These are phyloP conservation scores for Anthrax anthrax DNA, from an alignment of 2,888 invertebrate genomes.

Conservation along the genomic window DNA sequence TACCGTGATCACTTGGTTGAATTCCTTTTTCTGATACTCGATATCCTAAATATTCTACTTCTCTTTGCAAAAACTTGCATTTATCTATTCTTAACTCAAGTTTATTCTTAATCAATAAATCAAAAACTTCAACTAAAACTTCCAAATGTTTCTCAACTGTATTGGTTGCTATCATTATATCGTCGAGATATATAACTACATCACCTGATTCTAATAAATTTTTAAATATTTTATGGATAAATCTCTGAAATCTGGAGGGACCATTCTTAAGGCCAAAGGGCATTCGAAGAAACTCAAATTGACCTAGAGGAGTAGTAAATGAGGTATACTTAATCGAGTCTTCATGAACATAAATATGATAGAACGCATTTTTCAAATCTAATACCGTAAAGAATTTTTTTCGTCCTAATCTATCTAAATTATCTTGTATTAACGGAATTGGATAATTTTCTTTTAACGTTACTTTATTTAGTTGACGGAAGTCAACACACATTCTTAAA, in stretches of 20 bases:
- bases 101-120: conserved; percentile 12
- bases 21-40: conserved; percentile 12
- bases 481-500: conserved; percentile 11
- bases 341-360: conserved; percentile 11
- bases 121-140: conserved; percentile 12
- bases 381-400: conserved; percentile 13
- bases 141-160: conserved; percentile 13
- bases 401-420: conserved; percentile 9
- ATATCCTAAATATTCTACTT: conserved; percentile 16
- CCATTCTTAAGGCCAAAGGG: conserved; percentile 13
- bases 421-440: conserved; percentile 11
- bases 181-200: conserved; percentile 17
- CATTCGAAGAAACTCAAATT: conserved; percentile 12
- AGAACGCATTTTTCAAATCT: conserved; percentile 14
- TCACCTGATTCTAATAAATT: conserved; percentile 11
- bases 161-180: conserved; percentile 16
- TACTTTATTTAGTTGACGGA: conserved; percentile 10
- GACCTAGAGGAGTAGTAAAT: conserved; percentile 14
- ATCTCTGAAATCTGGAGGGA: conserved; percentile 14
- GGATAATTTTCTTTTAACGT: conserved; percentile 11
- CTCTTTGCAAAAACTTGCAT: conserved; percentile 14
- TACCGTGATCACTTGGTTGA: conserved; percentile 7
- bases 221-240: conserved; percentile 14
- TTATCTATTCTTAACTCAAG: conserved; percentile 13
- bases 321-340: conserved; percentile 13